These are phyloP conservation scores for Glyphotaelius pellucidus DNA, from an alignment of 2,888 invertebrate genomes.

Conservation along the genomic window DNA sequence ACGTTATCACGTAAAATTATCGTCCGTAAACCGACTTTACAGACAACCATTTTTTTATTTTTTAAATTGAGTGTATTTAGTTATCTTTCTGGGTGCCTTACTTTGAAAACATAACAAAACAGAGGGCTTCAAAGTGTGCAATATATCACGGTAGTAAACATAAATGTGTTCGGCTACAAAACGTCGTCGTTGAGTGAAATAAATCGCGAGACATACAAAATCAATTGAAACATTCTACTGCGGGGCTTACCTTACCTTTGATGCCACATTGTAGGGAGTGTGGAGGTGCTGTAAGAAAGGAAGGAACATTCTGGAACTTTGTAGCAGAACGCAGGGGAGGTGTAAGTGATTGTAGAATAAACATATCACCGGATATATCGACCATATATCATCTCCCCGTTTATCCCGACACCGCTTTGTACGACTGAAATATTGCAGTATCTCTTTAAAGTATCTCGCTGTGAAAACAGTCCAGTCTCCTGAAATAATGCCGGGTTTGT, in stretches of 20 bases:
- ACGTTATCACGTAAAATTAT: too few relatives aligned
- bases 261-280: slow-evolving; percentile 15
- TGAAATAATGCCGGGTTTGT: background rate
- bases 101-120: background rate
- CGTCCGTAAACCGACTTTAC: too few relatives aligned
- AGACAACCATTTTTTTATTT: too few relatives aligned
- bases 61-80: too few relatives aligned
- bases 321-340: slow-evolving; percentile 25
- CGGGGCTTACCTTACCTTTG: background rate
- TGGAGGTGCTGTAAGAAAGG: background rate
- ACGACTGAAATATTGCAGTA: slow-evolving; percentile 49
- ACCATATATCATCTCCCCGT: slow-evolving; percentile 44
- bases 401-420: slow-evolving; percentile 29
- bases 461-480: slow-evolving; percentile 17
- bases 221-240: slow-evolving; percentile 16
- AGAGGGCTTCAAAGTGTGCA: background rate
- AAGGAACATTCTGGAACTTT: slow-evolving; percentile 15
- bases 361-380: slow-evolving; percentile 43
- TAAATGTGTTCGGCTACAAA: background rate
- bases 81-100: background rate
- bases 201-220: slow-evolving; percentile 16
- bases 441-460: slow-evolving; percentile 44
- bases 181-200: background rate
- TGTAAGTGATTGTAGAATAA: slow-evolving; percentile 45
- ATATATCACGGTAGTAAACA: background rate